phyloP scores from a whole-genome alignment of 2,888 invertebrate genomes.

The Dinocampus coccinellae region DNA sequence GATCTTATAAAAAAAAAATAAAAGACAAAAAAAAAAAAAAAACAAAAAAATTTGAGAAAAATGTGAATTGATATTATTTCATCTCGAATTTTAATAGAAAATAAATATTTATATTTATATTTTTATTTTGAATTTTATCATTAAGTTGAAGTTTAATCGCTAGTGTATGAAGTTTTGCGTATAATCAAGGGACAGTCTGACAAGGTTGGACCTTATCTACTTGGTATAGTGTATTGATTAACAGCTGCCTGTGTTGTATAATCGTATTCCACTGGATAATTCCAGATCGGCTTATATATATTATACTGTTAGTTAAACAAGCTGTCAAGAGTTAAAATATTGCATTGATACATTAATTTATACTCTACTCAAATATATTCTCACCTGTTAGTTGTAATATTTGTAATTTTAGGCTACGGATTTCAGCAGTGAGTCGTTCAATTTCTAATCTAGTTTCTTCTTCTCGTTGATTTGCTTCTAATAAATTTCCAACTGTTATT shows the following conservation, averaged over 20 bases:
- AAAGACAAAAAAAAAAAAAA: too few relatives aligned
- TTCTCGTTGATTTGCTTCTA: constrained; percentile 72
- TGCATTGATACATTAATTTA: neutral
- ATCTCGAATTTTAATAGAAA: constrained; percentile 2
- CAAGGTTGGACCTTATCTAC: neutral
- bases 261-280: neutral
- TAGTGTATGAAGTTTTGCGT: neutral
- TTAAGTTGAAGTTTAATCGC: neutral
- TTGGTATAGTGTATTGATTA: neutral
- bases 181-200: neutral
- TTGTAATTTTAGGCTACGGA: constrained; percentile 74
- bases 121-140: neutral
- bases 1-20: too few relatives aligned
- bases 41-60: too few relatives aligned
- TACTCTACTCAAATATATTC: constrained; percentile 8
- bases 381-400: constrained; percentile 73
- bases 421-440: constrained; percentile 75
- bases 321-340: neutral
- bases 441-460: constrained; percentile 75
- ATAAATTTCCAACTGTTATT: constrained; percentile 68
- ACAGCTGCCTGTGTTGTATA: neutral
- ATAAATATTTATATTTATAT: constrained; percentile 21
- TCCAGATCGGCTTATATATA: neutral
- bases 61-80: too few relatives aligned
- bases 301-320: neutral